Evolutionary conservation across 1,140 invertebrate genomes (phyloP), one percentile per base, ranked within the genome.

Genomic region (Pseudomyrmex gracilis): DNA sequence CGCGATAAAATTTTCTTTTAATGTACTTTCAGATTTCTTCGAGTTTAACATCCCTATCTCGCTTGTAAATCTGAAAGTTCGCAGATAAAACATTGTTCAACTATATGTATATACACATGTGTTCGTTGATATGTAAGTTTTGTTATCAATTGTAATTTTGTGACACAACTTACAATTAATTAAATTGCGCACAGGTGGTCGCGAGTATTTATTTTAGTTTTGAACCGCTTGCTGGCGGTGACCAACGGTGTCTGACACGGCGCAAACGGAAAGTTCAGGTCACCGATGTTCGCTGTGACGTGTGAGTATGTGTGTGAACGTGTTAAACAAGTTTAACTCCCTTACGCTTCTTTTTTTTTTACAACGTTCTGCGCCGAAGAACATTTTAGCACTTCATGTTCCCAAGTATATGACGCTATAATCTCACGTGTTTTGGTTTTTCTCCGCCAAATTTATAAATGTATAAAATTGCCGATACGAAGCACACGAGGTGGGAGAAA

Each of bases 231-330:
- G 64, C 47, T 58, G 53, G 55, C 53, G 66, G 43, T 80, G 53
- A 24, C 43, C 76, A 71, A 57, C 66, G 76, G 43, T 60, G 66
- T 60, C 76, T 58, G 43, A 17, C 43, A 60, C 55, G 43, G 51
- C 76, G 57, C 64, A 22, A 57, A 58, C 55, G 20, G 64, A 57
- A 78, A 80, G 53, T 80, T 80, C 76, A 47, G 66, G 66, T 70
- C 76, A 80, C 43, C 76, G 76, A 70, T 78, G 64, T 17, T 34
- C 47, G 49, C 71, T 55, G 61, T 8, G 17, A 43, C 58, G 47
- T 47, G 34, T n/a, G n/a, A n/a, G n/a, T 0, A 34, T 34, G 34
- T 34, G 49, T 67, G 34, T 7, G 64, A 68, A 70, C 53, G 66
- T 49, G 76, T 71, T 71, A 43, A 71, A 71, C 66, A 60, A 71